Percentiles rank a stretch among this genome's conserved stretches.
Conservation (phyloP, 2,888 invertebrate species). For the Perithous albicinctus region DNA sequence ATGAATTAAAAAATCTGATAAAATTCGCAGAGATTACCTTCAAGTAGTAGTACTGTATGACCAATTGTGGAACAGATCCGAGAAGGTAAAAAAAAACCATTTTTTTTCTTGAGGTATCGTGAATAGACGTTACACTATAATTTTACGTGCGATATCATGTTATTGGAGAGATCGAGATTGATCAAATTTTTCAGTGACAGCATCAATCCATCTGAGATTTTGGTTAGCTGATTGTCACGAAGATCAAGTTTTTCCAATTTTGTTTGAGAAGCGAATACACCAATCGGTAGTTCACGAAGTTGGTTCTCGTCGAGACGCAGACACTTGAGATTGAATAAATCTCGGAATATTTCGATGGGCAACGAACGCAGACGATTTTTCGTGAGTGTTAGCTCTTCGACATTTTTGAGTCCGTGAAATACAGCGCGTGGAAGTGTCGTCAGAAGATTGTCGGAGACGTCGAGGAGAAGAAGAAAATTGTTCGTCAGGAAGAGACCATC, state of each 20-base stretch:
- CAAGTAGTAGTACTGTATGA: too few relatives aligned
- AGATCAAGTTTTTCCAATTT: slow-evolving; percentile 90
- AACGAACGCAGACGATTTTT: slow-evolving; percentile 88
- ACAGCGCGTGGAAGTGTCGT: slow-evolving; percentile 88
- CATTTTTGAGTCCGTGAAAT: slow-evolving; percentile 87
- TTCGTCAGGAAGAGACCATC: slow-evolving; percentile 86
- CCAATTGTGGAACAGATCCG: too few relatives aligned
- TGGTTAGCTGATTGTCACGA: slow-evolving; percentile 88
- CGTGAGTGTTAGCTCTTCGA: slow-evolving; percentile 89
- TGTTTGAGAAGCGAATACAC: slow-evolving; percentile 86
- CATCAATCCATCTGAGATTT: slow-evolving; percentile 87
- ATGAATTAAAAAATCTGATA: too few relatives aligned
- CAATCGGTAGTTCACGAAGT: slow-evolving; percentile 87
- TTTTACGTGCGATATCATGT: slow-evolving; percentile 86
- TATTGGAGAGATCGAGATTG: slow-evolving; percentile 89
- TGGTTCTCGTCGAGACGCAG: slow-evolving; percentile 89
- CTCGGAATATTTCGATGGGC: slow-evolving; percentile 87
- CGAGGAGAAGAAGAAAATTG: slow-evolving; percentile 85
- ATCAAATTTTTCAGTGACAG: slow-evolving; percentile 86
- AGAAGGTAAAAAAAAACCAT: too few relatives aligned
- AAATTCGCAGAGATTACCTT: too few relatives aligned
- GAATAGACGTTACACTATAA: neutral
- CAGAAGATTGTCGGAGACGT: slow-evolving; percentile 91
- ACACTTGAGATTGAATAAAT: slow-evolving; percentile 87
- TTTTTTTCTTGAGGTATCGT: too few relatives aligned